phyloP scores from a whole-genome alignment of 2,113 vertebrate species.

The Gadus chalcogrammus region DNA sequence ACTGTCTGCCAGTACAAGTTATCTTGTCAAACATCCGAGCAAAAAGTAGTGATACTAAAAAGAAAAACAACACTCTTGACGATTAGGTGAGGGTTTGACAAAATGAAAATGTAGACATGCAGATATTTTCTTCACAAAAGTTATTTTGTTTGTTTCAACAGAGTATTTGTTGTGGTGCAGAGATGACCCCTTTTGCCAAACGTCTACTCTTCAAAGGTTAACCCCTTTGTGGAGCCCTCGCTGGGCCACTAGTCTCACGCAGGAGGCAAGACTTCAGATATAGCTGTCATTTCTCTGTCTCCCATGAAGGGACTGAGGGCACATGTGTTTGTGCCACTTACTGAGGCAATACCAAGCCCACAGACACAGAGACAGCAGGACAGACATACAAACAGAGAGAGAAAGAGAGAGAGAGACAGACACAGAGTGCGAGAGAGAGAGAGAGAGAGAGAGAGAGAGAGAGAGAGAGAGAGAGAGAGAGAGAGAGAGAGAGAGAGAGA shows the following conservation, averaged over 20 bases:
- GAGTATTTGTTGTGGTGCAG: background rate
- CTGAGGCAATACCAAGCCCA: background rate
- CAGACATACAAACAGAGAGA: background rate
- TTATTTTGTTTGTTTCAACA: background rate
- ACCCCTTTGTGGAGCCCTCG: conserved; percentile 37
- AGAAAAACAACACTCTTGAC: too few relatives aligned
- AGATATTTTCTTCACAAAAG: background rate
- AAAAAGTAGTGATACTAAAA: too few relatives aligned
- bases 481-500: too few relatives aligned
- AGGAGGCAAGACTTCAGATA: conserved; percentile 41
- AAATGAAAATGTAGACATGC: too few relatives aligned
- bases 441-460: too few relatives aligned
- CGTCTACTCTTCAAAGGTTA: conserved; percentile 43
- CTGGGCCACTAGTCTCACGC: conserved; percentile 14
- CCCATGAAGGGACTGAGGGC: conserved; percentile 52
- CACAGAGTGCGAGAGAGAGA: background rate
- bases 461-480: too few relatives aligned
- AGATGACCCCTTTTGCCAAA: conserved; percentile 30
- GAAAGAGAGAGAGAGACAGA: background rate
- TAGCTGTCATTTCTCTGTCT: conserved; percentile 57
- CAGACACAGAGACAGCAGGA: background rate
- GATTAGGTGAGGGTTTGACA: too few relatives aligned
- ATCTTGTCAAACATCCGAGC: too few relatives aligned
- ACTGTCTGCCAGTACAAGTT: too few relatives aligned
- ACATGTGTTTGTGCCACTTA: conserved; percentile 17